These are phyloP conservation scores for Spermophilus dauricus DNA, from an alignment of 2,113 vertebrate species.

Conservation along the genomic window DNA sequence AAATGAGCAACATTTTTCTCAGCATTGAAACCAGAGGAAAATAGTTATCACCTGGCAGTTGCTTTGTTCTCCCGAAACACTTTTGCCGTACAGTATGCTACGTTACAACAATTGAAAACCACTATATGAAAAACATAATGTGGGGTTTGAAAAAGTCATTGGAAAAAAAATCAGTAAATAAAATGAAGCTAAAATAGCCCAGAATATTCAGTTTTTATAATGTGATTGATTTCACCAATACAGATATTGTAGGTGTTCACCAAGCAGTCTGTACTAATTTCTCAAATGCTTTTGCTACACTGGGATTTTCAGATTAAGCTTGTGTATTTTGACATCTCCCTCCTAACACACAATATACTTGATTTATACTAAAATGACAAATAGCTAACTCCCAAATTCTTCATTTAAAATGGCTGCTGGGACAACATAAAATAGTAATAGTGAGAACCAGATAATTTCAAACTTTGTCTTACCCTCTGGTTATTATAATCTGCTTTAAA, in stretches of 20 bases:
- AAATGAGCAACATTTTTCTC: constrained; percentile 26
- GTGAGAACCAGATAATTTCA: background rate
- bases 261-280: background rate
- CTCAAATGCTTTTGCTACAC: background rate
- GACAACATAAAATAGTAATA: background rate
- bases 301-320: constrained; percentile 32
- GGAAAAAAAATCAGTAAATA: constrained; percentile 65
- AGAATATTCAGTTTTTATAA: constrained; percentile 49
- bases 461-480: background rate
- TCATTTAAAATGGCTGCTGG: background rate
- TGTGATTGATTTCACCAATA: constrained; percentile 59
- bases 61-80: constrained; percentile 47
- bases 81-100: background rate
- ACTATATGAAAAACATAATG: background rate
- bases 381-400: background rate
- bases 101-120: background rate
- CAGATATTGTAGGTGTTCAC: constrained; percentile 41
- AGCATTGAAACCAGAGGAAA: constrained; percentile 50
- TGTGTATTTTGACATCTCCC: background rate
- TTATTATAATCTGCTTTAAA: constrained; percentile 9
- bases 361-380: background rate
- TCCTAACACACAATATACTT: background rate
- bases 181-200: constrained; percentile 31
- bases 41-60: background rate
- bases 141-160: constrained; percentile 36